phyloP scores from a whole-genome alignment of 2,888 invertebrate genomes.

The Aphelenchoides bicaudatus region DNA sequence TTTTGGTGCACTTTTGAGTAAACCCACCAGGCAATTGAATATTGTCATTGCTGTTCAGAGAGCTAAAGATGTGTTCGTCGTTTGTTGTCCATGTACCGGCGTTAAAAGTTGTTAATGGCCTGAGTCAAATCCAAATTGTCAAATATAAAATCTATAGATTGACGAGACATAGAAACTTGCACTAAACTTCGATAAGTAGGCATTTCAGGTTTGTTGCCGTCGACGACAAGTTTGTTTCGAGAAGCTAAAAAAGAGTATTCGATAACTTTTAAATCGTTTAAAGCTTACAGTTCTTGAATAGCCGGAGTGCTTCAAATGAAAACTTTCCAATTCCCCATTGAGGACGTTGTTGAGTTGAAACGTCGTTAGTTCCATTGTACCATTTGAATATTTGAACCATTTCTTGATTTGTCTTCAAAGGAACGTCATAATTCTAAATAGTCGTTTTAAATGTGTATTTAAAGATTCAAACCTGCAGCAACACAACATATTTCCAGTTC shows the following conservation, averaged over 20 bases:
- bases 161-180: background rate
- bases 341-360: background rate
- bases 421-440: slow-evolving; percentile 1
- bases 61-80: background rate
- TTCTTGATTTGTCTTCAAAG: background rate
- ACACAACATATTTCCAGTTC: background rate
- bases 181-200: background rate
- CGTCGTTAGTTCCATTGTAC: background rate
- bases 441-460: background rate
- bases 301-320: background rate
- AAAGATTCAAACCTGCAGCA: background rate
- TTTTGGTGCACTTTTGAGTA: background rate
- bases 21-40: background rate
- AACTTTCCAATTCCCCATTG: background rate
- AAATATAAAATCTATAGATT: background rate
- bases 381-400: background rate
- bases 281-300: background rate
- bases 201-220: background rate
- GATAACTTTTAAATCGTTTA: background rate
- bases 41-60: background rate
- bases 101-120: background rate
- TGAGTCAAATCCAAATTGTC: background rate
- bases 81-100: background rate
- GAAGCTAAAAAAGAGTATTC: background rate
- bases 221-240: background rate